phyloP scores from a whole-genome alignment of 2,797 vertebrate genomes.

The Pteronotus mesoamericanus region DNA sequence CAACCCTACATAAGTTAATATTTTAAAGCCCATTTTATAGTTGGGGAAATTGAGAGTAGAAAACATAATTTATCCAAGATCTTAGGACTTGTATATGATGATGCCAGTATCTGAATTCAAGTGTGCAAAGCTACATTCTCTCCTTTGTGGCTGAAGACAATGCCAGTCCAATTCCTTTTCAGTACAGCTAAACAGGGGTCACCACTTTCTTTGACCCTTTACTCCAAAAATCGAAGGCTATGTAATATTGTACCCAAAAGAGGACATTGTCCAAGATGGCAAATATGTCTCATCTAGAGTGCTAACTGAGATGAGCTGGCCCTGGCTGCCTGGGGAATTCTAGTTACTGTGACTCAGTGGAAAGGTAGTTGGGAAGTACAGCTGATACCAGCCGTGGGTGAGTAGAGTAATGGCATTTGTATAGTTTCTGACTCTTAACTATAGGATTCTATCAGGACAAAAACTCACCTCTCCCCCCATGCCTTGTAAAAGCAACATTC shows the following conservation, averaged over 20 bases:
- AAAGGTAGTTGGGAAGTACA: background rate
- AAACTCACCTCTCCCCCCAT: background rate
- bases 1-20: background rate
- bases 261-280: background rate
- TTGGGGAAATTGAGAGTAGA: background rate
- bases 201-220: background rate
- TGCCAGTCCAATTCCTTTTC: background rate
- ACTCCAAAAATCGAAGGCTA: background rate
- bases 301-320: background rate
- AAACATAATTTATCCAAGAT: constrained; percentile 8
- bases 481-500: background rate
- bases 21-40: constrained; percentile 30
- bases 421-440: background rate
- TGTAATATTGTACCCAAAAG: background rate
- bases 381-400: background rate
- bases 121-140: background rate
- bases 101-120: background rate
- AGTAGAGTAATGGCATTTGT: background rate
- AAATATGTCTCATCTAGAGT: background rate
- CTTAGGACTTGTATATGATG: background rate
- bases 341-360: background rate
- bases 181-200: background rate
- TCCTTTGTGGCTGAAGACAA: background rate
- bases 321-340: background rate
- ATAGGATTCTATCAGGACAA: background rate